Evolutionary conservation across 2,888 invertebrate species (phyloP), one percentile per base, ranked within the genome.

Genomic region (Aphidoletes aphidimyza): DNA sequence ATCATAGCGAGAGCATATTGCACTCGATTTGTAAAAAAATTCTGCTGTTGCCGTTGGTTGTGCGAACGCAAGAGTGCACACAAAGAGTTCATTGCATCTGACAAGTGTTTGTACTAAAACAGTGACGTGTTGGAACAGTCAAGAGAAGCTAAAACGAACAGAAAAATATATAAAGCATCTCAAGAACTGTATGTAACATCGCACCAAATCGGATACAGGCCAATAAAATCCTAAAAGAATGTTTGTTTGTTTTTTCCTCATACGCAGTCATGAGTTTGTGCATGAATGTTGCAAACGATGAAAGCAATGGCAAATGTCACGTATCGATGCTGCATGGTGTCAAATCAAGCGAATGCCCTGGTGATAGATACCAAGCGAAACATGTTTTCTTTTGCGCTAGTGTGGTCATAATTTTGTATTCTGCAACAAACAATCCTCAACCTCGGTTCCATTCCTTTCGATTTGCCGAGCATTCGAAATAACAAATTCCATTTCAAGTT

Each of bases 101-200:
- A 69, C 69, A 69, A 69, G 34, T 69, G 69, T 69, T 69, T 69
- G 69, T n/a, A 30, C 30, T n/a, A n/a, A n/a, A n/a, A n/a, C n/a
- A n/a, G n/a, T n/a, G n/a, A n/a, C n/a, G n/a, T n/a, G n/a, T n/a
- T n/a, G n/a, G n/a, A n/a, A n/a, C n/a, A n/a, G n/a, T n/a, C n/a
- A n/a, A n/a, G n/a, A n/a, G n/a, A n/a, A n/a, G n/a, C n/a, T 69
- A 30, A 69, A 30, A 30, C 69, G 14, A 69, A 54, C 5, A 54
- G 54, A 19, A 54, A 3, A 54, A 54, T 22, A 54, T 54, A 22
- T 3, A 3, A n/a, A 54, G 22, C 14, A 54, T 54, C 54, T 3
- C 42, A n/a, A n/a, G n/a, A n/a, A n/a, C n/a, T n/a, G n/a, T n/a
- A n/a, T n/a, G n/a, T n/a, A n/a, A n/a, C n/a, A n/a, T n/a, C n/a